Evolutionary conservation across 2,888 invertebrate species (phyloP).

Genomic region (Eupeodes latifasciatus): DNA sequence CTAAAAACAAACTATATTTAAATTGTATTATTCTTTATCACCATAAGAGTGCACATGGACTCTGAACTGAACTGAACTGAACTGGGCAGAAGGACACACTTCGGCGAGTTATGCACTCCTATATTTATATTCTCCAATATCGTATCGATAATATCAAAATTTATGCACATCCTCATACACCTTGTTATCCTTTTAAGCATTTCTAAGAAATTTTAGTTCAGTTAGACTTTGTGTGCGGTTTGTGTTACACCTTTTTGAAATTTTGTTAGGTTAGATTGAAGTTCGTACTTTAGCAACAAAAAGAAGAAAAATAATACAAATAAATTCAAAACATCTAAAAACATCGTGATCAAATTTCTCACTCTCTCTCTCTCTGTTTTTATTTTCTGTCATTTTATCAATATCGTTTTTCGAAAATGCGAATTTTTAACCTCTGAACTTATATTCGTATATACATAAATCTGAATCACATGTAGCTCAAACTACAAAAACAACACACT

Average conservation of each 20-base stretch:
- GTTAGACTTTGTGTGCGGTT: slow-evolving; percentile 44
- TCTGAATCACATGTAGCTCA: slow-evolving; percentile 9
- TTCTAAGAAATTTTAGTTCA: slow-evolving; percentile 36
- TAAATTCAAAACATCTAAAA: not conserved
- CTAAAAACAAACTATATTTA: slow-evolving; percentile 23
- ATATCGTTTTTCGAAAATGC: not conserved
- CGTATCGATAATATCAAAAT: slow-evolving; percentile 6
- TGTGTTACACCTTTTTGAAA: slow-evolving; percentile 3
- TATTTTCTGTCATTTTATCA: not conserved
- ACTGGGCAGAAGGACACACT: slow-evolving; percentile 2
- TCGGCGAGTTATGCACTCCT: slow-evolving; percentile 39
- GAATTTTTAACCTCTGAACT: slow-evolving; percentile 14
- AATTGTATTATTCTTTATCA: slow-evolving; percentile 28
- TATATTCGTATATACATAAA: not conserved
- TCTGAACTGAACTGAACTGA: not conserved
- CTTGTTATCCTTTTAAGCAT: slow-evolving; percentile 30
- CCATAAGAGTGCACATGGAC: slow-evolving; percentile 12
- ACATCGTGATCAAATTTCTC: slow-evolving; percentile 9
- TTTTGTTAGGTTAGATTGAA: not conserved
- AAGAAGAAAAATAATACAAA: not conserved
- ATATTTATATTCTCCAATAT: slow-evolving; percentile 29
- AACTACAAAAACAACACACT: not conserved
- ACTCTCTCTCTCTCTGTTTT: not conserved
- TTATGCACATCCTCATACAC: not conserved
- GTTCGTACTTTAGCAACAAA: slow-evolving; percentile 33